Evolutionary conservation across 2,888 invertebrate genomes (phyloP), one percentile per base, ranked within the genome.

Genomic region (Amiota mariae): DNA sequence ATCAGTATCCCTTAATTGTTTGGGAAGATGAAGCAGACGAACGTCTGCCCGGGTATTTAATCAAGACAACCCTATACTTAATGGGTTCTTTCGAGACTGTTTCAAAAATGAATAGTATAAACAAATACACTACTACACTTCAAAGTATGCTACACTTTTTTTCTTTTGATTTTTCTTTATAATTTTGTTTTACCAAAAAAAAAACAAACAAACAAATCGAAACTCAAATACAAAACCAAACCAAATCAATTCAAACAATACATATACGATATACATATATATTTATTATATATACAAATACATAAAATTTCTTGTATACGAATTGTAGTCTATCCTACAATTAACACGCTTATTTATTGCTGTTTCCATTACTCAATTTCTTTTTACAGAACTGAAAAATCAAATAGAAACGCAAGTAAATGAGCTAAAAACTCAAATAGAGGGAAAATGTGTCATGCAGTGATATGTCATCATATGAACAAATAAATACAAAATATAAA

Each of bases 351-450:
- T 89, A 89, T 89, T 89, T 89, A 89, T 89, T 89, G 89, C 89
- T 89, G 89, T 89, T 89, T 89, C 89, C 89, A 89, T 89, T 85
- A 89, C 89, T 89, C 89, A 89, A 89, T 89, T 89, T 88, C 88
- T 90, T 88, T 89, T 95, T 95, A 86, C 95, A 97, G 97, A 97
- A 93, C 92, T 97, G 93, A 97, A 97, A 94, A 97, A 97, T 92
- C 95, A 96, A 92, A 95, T 97, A 93, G 97, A 97, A 93, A 95
- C 96, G 91, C 97, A 97, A 94, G 97, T 97, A 92, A 97, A 95
- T 91, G 97, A 97, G 93, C 93, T 97, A 91, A 97, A 97, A 93
- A 94, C 96, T 91, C 96, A 97, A 93, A 95, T 97, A 92, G 97
- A 97, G 93, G 97, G 96, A 92, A 97, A 96, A 93, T 97, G 97